Evolutionary conservation across 30 jellyfish, hydroid and myxozoan species (phyloP).

Genomic region (Turritopsis rubra): DNA sequence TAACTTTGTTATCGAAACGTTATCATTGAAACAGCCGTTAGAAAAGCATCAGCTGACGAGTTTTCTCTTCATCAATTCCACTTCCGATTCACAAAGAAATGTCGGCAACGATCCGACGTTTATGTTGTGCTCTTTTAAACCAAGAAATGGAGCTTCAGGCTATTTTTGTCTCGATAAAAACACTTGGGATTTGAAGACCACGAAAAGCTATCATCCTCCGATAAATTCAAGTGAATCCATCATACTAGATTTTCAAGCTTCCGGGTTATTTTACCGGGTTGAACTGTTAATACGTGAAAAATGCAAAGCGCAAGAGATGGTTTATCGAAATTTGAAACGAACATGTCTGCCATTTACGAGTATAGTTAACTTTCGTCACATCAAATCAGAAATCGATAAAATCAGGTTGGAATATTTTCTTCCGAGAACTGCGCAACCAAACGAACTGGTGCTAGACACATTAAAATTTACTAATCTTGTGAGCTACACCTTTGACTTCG

Average conservation of each 20-base stretch:
- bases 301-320: background rate
- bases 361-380: background rate
- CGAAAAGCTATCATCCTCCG: background rate
- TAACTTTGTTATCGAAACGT: background rate
- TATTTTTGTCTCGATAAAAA: background rate
- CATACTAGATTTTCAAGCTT: background rate
- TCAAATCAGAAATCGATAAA: background rate
- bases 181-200: constrained; percentile 11
- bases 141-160: background rate
- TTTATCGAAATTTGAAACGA: background rate
- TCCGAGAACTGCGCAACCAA: background rate
- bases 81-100: background rate
- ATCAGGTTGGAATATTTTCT: background rate
- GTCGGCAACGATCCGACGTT: background rate
- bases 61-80: background rate
- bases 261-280: background rate
- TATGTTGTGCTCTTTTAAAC: background rate
- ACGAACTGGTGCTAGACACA: background rate
- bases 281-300: background rate
- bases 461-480: too few species aligned
- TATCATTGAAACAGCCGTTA: background rate
- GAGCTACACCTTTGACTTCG: background rate
- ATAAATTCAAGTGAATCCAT: background rate
- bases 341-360: background rate
- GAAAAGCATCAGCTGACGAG: background rate